Conservation (phyloP, 2,113 vertebrate species). For the Isichthys henryi region DNA sequence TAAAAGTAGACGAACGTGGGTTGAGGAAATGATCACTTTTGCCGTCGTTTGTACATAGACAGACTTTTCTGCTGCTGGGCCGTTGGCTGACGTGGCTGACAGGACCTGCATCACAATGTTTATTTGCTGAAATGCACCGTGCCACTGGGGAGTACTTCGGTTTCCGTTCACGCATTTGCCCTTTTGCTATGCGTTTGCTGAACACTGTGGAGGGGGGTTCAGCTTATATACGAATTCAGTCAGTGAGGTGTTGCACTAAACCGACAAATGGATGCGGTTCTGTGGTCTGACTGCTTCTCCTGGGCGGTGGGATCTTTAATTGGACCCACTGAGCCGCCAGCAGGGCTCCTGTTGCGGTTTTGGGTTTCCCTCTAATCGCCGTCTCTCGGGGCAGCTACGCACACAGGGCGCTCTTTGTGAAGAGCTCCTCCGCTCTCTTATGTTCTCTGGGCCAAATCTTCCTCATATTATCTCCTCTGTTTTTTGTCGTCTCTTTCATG, state of each 20-base stretch:
- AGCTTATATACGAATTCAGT: neutral
- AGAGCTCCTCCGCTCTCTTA: neutral
- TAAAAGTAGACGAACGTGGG: neutral
- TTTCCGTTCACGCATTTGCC: neutral
- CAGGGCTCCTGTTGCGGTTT: neutral
- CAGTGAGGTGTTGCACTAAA: neutral
- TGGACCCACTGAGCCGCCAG: neutral
- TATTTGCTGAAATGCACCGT: conserved; percentile 8
- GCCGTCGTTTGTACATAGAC: neutral
- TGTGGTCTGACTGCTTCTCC: neutral
- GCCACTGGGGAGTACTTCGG: neutral
- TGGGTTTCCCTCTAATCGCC: neutral
- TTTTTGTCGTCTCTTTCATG: neutral
- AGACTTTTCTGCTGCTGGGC: neutral
- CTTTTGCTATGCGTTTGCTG: neutral
- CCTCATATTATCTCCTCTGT: neutral
- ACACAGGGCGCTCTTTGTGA: neutral
- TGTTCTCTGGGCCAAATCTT: neutral
- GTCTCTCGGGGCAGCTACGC: neutral
- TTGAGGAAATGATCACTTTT: neutral
- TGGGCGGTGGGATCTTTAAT: neutral
- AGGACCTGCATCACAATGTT: neutral
- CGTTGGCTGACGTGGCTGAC: neutral
- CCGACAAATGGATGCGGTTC: neutral
- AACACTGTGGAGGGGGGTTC: neutral